Conservation (phyloP, 2,888 invertebrate genomes). For the Bombylius major region DNA sequence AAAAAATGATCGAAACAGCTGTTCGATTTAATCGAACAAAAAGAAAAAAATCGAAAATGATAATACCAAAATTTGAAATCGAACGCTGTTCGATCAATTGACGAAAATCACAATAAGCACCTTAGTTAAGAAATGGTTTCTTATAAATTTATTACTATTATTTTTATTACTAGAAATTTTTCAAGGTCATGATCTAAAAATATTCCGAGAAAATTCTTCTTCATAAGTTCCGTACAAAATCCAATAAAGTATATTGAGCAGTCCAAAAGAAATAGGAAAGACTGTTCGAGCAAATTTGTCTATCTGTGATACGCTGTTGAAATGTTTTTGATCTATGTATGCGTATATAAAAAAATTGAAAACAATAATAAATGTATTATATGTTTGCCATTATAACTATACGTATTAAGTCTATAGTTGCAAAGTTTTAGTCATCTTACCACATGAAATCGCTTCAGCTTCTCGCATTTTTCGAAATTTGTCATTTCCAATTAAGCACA, state of each 20-base stretch:
- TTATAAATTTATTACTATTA: too few species aligned
- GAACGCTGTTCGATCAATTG: too few species aligned
- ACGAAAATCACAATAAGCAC: too few species aligned
- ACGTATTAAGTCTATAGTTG: too few species aligned
- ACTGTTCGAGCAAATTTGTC: constrained; percentile 68
- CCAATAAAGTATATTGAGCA: constrained; percentile 86
- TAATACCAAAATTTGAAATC: too few species aligned
- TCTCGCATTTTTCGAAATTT: constrained; percentile 60
- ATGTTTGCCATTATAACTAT: too few species aligned
- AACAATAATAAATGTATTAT: not conserved
- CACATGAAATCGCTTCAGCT: constrained; percentile 47
- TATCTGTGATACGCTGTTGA: constrained; percentile 78
- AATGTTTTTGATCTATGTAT: constrained; percentile 41
- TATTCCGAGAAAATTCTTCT: constrained; percentile 45
- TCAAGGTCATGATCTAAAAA: too few species aligned
- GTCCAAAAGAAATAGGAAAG: constrained; percentile 74
- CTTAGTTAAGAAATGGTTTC: too few species aligned
- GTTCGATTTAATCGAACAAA: too few species aligned
- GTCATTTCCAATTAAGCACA: constrained; percentile 68
- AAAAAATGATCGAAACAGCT: too few species aligned
- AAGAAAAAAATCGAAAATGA: too few species aligned
- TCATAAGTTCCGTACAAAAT: constrained; percentile 67
- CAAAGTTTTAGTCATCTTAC: constrained; percentile 2
- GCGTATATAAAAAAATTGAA: constrained; percentile 4
- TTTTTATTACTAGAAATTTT: too few species aligned